phyloP scores from a whole-genome alignment of 2,113 vertebrate genomes.

The Hypocryptadius cinnamomeus region DNA sequence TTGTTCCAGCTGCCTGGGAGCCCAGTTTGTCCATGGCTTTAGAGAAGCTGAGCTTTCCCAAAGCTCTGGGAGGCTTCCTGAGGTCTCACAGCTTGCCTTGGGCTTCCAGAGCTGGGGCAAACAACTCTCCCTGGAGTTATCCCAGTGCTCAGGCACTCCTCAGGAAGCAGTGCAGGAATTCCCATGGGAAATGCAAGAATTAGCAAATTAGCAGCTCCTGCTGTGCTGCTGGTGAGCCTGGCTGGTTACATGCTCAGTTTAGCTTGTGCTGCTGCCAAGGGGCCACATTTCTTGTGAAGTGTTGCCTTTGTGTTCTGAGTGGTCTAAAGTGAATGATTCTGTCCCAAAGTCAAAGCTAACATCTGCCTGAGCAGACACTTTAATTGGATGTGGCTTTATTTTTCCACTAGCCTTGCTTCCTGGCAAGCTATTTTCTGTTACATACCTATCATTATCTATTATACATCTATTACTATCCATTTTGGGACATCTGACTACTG shows the following conservation, averaged over 20 bases:
- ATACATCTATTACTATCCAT: background rate
- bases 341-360: background rate
- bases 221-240: background rate
- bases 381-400: background rate
- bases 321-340: background rate
- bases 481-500: background rate
- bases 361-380: background rate
- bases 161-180: background rate
- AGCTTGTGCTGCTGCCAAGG: background rate
- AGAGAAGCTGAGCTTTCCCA: background rate
- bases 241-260: background rate
- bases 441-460: background rate
- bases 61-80: background rate
- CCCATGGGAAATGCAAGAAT: background rate
- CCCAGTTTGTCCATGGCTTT: background rate
- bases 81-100: background rate
- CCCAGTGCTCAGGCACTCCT: fast-evolving
- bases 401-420: background rate
- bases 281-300: background rate
- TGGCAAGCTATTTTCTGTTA: background rate
- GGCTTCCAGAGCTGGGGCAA: background rate
- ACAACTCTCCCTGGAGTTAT: background rate
- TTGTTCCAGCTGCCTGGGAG: background rate
- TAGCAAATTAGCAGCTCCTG: background rate
- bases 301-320: background rate